phyloP scores from a whole-genome alignment of 2,113 vertebrate genomes.

The Heterotis niloticus region DNA sequence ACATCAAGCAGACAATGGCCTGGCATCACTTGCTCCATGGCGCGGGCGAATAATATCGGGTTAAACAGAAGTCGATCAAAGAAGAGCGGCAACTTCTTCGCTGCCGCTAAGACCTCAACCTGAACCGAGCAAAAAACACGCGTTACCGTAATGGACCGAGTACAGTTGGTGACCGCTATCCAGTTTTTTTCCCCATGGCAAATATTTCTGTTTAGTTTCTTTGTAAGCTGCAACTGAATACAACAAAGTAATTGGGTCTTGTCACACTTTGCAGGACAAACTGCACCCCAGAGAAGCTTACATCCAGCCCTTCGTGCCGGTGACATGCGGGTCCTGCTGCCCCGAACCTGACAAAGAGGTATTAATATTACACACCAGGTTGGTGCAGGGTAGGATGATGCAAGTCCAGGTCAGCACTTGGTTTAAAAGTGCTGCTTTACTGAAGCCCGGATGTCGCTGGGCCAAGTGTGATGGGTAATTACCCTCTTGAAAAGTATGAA shows the following conservation, averaged over 20 bases:
- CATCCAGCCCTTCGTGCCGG: conserved; percentile 15
- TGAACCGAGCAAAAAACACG: too few relatives aligned
- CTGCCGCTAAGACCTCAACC: background rate
- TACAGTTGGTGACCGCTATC: too few relatives aligned
- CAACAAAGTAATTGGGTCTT: conserved; percentile 17
- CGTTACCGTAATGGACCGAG: too few relatives aligned
- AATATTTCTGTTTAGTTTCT: background rate
- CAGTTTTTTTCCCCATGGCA: too few relatives aligned
- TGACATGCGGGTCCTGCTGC: background rate
- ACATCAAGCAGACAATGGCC: background rate
- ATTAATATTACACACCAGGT: conserved; percentile 12
- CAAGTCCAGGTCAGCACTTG: background rate
- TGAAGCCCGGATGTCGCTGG: background rate
- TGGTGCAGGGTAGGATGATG: background rate
- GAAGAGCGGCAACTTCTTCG: background rate
- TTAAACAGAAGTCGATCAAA: background rate
- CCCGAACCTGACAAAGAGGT: background rate
- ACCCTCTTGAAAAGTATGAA: background rate
- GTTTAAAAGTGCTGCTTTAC: background rate
- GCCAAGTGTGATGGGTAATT: background rate
- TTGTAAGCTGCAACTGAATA: conserved; percentile 10
- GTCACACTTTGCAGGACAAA: conserved; percentile 29
- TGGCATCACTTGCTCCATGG: background rate
- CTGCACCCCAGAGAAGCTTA: conserved; percentile 13
- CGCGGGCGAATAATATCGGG: background rate